These are phyloP conservation scores for Globodera ellingtonae DNA, from an alignment of 1,140 invertebrate species.

Conservation along the genomic window DNA sequence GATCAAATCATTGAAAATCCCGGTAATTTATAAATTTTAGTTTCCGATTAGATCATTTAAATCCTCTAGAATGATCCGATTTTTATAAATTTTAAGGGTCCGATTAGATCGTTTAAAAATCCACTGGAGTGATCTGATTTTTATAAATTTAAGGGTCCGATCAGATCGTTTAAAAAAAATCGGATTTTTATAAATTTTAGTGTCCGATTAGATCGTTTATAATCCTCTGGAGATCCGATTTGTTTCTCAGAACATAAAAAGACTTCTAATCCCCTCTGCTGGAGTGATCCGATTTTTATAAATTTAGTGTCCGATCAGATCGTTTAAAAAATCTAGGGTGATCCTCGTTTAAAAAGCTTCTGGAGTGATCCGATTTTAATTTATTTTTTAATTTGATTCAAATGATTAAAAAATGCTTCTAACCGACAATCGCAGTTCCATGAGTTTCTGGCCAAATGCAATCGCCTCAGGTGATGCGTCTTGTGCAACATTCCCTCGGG, in stretches of 20 bases:
- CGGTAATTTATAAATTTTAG: not conserved
- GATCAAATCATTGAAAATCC: not conserved
- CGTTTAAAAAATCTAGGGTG: conserved; percentile 13
- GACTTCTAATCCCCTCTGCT: too few species aligned
- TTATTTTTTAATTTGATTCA: conserved; percentile 14
- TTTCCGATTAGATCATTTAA: not conserved
- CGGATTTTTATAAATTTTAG: not conserved
- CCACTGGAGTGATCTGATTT: too few species aligned
- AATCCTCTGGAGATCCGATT: not conserved
- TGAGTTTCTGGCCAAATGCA: conserved; percentile 45
- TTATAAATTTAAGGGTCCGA: conserved; percentile 5
- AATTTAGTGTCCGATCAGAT: not conserved
- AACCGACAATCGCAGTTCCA: conserved; percentile 57
- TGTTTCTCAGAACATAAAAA: too few species aligned
- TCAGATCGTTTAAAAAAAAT: not conserved
- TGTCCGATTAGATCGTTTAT: not conserved
- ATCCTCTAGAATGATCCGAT: not conserved
- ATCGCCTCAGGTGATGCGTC: conserved; percentile 31
- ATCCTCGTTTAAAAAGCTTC: conserved; percentile 19
- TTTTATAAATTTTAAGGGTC: conserved; percentile 5
- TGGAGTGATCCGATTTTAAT: conserved; percentile 12
- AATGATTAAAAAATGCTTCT: not conserved
- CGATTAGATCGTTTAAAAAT: not conserved
- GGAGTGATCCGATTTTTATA: too few species aligned
- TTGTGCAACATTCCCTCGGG: conserved; percentile 34